Percentiles rank a stretch among this genome's conserved stretches.
These are phyloP conservation scores for Chiroxiphia lanceolata DNA, from an alignment of 2,797 vertebrate species.

Conservation along the genomic window DNA sequence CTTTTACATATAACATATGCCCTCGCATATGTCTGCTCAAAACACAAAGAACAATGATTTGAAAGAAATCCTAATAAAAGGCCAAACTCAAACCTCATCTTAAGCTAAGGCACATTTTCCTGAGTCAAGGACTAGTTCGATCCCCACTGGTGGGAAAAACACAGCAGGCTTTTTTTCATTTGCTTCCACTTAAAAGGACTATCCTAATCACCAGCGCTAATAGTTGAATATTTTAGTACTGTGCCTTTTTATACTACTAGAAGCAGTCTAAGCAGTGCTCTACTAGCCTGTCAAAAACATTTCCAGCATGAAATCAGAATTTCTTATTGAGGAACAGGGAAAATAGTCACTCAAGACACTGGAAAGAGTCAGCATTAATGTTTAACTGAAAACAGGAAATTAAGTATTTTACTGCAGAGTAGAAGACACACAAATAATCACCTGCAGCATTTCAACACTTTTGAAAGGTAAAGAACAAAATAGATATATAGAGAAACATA, in stretches of 20 bases:
- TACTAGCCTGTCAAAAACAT: not conserved
- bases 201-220: not conserved
- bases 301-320: not conserved
- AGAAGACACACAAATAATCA: not conserved
- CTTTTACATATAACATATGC: conserved; percentile 3
- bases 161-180: not conserved
- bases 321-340: not conserved
- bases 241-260: not conserved
- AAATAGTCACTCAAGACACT: not conserved
- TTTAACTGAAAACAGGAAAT: not conserved
- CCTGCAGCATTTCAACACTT: not conserved
- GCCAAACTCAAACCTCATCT: not conserved
- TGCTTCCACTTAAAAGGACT: not conserved
- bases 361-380: not conserved
- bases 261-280: not conserved
- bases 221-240: not conserved
- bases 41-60: not conserved
- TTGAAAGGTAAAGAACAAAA: not conserved
- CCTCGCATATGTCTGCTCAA: not conserved
- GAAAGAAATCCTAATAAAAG: not conserved
- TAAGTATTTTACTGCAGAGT: not conserved
- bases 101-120: not conserved
- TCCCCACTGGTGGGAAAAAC: not conserved
- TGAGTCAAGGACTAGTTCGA: not conserved
- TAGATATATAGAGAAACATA: not conserved